phyloP scores from a whole-genome alignment of 2,113 vertebrate species.

The Gymnobelideus leadbeateri region DNA sequence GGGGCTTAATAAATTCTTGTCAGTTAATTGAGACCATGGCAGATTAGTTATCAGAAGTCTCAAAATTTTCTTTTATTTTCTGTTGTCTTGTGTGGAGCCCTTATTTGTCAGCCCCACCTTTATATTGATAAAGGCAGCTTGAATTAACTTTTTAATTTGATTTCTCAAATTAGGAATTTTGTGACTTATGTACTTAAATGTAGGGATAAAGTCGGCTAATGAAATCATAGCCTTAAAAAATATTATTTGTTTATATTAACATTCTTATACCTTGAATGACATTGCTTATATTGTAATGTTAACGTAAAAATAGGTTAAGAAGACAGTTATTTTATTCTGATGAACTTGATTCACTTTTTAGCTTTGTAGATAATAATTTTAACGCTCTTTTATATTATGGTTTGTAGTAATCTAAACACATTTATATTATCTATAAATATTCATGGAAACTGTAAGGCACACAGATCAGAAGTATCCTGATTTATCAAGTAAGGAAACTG shows the following conservation, averaged over 20 bases:
- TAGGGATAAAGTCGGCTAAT: background rate
- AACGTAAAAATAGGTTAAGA: background rate
- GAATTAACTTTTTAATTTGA: background rate
- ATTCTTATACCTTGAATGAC: background rate
- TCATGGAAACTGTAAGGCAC: background rate
- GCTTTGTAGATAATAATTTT: background rate
- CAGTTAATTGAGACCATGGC: background rate
- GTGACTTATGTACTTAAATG: background rate
- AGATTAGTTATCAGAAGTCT: background rate
- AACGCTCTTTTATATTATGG: background rate
- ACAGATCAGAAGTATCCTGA: background rate
- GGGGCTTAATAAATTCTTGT: background rate
- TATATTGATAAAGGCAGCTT: background rate
- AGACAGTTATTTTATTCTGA: background rate
- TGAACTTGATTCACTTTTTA: background rate
- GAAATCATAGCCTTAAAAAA: background rate
- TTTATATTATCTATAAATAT: background rate
- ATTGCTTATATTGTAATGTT: background rate
- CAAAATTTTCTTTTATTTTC: background rate
- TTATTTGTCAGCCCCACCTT: background rate
- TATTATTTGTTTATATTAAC: background rate
- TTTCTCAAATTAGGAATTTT: background rate
- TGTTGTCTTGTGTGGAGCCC: background rate
- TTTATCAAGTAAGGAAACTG: background rate
- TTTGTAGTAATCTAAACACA: background rate